phyloP scores from a whole-genome alignment of 2,797 vertebrate genomes.

The Epinephelus coioides region DNA sequence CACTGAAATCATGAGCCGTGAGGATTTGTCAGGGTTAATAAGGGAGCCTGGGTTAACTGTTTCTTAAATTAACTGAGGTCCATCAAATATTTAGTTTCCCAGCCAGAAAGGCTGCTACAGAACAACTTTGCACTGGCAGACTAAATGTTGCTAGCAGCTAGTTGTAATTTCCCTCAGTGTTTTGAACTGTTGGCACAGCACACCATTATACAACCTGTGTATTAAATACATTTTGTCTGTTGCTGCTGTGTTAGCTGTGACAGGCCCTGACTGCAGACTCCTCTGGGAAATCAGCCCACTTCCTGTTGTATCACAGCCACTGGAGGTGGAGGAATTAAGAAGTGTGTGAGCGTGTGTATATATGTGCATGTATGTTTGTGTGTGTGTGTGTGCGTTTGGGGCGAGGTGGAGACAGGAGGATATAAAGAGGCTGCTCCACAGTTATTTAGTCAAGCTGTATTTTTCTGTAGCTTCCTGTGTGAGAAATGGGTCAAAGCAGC shows the following conservation, averaged over 20 bases:
- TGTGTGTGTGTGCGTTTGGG: slow-evolving; percentile 7
- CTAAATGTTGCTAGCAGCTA: slow-evolving; percentile 20
- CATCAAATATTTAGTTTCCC: slow-evolving; percentile 65
- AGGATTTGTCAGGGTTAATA: slow-evolving; percentile 17
- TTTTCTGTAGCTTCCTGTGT: slow-evolving; percentile 54
- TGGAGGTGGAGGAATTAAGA: slow-evolving; percentile 65
- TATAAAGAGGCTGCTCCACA: slow-evolving; percentile 54
- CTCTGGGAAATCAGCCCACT: slow-evolving; percentile 79
- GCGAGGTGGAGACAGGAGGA: slow-evolving; percentile 33
- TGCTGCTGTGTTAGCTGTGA: slow-evolving; percentile 64
- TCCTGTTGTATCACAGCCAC: slow-evolving; percentile 70
- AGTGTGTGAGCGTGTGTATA: slow-evolving; percentile 18
- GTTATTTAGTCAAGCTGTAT: slow-evolving; percentile 67
- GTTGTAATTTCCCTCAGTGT: slow-evolving; percentile 43
- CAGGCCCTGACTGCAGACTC: slow-evolving; percentile 73
- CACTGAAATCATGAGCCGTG: background rate
- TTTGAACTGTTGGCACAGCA: slow-evolving; percentile 50
- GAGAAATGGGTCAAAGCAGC: slow-evolving; percentile 75
- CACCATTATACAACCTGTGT: slow-evolving; percentile 46
- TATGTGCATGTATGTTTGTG: slow-evolving; percentile 24
- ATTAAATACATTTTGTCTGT: slow-evolving; percentile 67
- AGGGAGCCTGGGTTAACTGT: slow-evolving; percentile 17
- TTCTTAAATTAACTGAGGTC: slow-evolving; percentile 47
- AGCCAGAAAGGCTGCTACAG: slow-evolving; percentile 23
- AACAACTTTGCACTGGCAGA: slow-evolving; percentile 24